phyloP scores from a whole-genome alignment of 2,113 vertebrate genomes.

The Todiramphus chloris region DNA sequence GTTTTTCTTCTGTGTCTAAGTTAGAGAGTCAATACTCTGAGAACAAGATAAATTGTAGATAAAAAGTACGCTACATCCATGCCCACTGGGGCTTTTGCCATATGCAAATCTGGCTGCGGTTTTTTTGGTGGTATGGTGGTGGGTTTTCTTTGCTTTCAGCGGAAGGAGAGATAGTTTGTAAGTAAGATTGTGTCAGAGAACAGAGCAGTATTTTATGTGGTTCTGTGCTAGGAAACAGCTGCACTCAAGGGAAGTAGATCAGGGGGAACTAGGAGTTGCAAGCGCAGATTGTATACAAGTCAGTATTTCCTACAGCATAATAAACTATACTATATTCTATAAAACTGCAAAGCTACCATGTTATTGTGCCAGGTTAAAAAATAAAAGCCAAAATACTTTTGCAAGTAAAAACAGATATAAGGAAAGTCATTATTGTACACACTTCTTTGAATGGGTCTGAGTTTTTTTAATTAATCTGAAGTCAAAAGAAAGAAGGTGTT shows the following conservation, averaged over 20 bases:
- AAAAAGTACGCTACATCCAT: background rate
- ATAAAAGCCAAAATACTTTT: background rate
- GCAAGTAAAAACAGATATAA: background rate
- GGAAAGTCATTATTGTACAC: background rate
- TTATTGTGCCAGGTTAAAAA: background rate
- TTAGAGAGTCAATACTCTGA: background rate
- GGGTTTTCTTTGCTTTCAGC: background rate
- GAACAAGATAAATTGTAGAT: background rate
- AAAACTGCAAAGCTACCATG: background rate
- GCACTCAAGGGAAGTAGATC: background rate
- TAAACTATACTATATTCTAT: background rate
- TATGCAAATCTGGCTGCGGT: background rate
- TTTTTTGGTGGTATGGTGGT: fast-evolving
- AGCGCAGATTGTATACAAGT: background rate
- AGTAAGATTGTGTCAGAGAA: background rate
- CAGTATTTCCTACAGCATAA: background rate
- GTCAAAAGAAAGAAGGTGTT: background rate
- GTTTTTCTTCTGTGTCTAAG: background rate
- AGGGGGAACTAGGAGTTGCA: background rate
- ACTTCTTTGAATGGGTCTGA: background rate
- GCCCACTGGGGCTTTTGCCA: fast-evolving
- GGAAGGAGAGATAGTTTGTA: background rate
- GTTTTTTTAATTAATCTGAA: background rate
- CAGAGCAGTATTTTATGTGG: background rate
- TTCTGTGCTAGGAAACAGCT: background rate